Evolutionary conservation across 2,888 invertebrate genomes (phyloP).

Genomic region (Tetragonula carbonaria): DNA sequence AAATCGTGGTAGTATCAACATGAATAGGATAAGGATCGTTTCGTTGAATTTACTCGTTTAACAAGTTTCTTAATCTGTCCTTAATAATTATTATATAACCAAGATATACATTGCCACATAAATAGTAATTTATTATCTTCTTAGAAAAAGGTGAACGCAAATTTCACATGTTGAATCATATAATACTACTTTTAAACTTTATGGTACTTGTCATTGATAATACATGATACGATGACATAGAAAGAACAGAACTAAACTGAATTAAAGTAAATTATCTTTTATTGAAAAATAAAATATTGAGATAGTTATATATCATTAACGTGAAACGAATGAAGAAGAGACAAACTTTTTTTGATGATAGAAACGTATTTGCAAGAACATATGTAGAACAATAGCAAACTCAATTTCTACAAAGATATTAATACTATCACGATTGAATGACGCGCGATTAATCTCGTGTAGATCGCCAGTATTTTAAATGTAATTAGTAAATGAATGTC

Average conservation of each 20-base stretch:
- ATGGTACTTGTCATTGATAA: too few species aligned
- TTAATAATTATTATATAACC: conserved; percentile 43
- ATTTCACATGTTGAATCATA: conserved; percentile 8
- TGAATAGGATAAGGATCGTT: background rate
- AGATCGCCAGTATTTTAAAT: conserved; percentile 57
- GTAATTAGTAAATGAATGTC: conserved; percentile 28
- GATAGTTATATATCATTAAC: conserved; percentile 23
- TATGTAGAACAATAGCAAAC: too few species aligned
- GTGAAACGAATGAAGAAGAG: background rate
- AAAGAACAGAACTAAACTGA: background rate
- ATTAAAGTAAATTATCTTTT: background rate
- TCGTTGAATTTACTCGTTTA: background rate
- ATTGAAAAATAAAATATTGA: background rate
- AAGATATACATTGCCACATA: background rate
- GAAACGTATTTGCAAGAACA: background rate
- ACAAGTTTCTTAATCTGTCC: conserved; percentile 38
- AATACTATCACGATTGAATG: background rate
- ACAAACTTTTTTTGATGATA: background rate
- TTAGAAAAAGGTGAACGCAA: background rate
- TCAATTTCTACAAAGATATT: background rate
- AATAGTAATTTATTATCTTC: background rate
- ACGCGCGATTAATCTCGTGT: conserved; percentile 19
- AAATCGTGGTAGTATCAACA: background rate
- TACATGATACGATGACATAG: background rate
- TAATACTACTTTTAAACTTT: background rate